Evolutionary conservation across 2,113 vertebrate genomes (phyloP), one percentile per base, ranked within the genome.

Genomic region (Chaetodon auriga): DNA sequence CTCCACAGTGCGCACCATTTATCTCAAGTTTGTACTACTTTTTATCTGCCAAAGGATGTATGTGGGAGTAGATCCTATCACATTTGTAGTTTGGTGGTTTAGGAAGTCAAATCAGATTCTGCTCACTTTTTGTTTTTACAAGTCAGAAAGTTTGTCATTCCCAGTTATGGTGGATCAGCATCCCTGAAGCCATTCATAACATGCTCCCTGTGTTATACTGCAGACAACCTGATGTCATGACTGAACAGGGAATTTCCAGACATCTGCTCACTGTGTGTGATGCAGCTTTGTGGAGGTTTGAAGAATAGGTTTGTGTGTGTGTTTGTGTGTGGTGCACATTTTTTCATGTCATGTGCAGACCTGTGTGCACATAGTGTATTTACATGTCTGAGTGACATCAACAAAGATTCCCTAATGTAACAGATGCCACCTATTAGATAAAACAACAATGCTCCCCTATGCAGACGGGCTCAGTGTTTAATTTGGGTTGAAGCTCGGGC

Each of bases 211-310:
- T 53, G 49, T 66, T 70, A n/a, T 13, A 48, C 41, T 74, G 69
- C 58, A 70, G 80, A 68, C 65, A n/a, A 66, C 60, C 74, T 86
- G 72, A 86, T 83, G 72, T 84, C 79, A 82, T 71, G 87, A 49
- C 72, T 83, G 35, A 68, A 43, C 23, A 21, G 90, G 91, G 88
- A 65, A 66, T 87, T 92, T 91, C 90, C 90, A 90, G 80, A 86
- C 83, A 87, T 82, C 88, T 86, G 88, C 80, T 89, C 57, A 68
- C 19, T 49, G 38, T 73, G 78, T 72, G 51, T 76, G 51, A 75
- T 79, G 48, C 15, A 70, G 53, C 62, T 76, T 41, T 76, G 55
- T 18, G 23, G 46, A 53, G 70, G 54, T 46, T 62, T 69, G 65
- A 54, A 60, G 49, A 57, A 55, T 38, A 78, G 8, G 60, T 60